A percentile compares a stretch with the other conserved stretches of the same genome.
Evolutionary conservation across 2,113 vertebrate genomes (phyloP).

Genomic region (Mesitornis unicolor): DNA sequence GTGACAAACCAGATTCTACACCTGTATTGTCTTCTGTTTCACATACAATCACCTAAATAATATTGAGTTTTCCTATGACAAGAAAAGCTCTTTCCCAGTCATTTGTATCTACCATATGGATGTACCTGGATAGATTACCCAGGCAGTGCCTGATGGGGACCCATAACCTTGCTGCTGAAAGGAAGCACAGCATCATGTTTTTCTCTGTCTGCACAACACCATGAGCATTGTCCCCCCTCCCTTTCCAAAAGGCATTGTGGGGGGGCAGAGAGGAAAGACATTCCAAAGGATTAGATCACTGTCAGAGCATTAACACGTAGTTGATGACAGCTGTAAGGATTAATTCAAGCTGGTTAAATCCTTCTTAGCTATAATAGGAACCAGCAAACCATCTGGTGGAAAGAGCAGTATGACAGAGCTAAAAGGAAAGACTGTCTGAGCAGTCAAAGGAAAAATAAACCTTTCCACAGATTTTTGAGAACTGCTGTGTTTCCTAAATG

Average conservation of each 20-base stretch:
- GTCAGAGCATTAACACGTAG: constrained; percentile 46
- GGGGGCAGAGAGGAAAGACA: background rate
- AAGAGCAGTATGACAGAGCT: background rate
- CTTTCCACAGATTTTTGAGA: background rate
- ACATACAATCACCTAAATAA: background rate
- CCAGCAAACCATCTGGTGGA: constrained; percentile 57
- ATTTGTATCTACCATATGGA: background rate
- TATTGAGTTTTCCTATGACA: background rate
- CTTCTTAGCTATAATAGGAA: constrained; percentile 56
- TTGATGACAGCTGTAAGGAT: constrained; percentile 50
- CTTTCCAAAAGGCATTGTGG: background rate
- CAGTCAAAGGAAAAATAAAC: constrained; percentile 22
- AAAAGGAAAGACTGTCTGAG: constrained; percentile 5
- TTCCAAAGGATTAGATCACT: constrained; percentile 16
- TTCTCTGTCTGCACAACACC: background rate
- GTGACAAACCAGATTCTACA: background rate
- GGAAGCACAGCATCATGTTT: fast-evolving
- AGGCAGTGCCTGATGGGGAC: background rate
- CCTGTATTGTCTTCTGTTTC: background rate
- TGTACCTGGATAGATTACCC: background rate
- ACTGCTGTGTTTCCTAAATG: background rate
- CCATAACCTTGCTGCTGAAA: background rate
- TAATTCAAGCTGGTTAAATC: constrained; percentile 61
- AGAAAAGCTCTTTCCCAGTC: background rate
- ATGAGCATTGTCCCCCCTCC: background rate